phyloP scores from a whole-genome alignment of 2,113 vertebrate genomes.

The Hippoglossus stenolepis region DNA sequence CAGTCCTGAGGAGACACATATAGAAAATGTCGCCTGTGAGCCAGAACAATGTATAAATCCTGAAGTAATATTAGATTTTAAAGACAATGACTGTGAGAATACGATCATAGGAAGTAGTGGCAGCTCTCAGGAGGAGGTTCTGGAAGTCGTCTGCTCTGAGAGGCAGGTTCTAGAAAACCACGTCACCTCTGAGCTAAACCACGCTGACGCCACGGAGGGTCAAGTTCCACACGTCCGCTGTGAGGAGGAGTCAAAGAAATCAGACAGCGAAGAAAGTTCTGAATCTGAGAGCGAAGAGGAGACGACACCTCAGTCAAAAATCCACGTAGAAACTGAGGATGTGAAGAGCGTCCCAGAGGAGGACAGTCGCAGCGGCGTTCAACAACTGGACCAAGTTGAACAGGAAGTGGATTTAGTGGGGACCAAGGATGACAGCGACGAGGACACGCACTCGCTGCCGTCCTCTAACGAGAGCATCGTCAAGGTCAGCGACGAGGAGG shows the following conservation, averaged over 20 bases:
- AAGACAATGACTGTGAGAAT: background rate
- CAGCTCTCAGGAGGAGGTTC: constrained; percentile 7
- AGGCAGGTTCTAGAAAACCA: constrained; percentile 14
- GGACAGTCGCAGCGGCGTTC: accelerated
- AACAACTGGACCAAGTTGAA: background rate
- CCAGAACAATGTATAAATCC: constrained; percentile 1
- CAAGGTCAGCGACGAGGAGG: constrained; percentile 70
- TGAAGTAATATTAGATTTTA: background rate
- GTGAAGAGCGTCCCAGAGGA: background rate
- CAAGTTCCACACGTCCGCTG: constrained; percentile 3
- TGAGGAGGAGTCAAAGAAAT: background rate
- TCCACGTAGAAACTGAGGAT: background rate
- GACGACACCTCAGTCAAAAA: background rate
- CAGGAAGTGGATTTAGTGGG: constrained; percentile 5
- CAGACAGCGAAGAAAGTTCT: background rate
- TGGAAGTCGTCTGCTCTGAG: background rate
- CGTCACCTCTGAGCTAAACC: background rate
- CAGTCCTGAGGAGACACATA: background rate
- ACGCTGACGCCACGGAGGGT: no score
- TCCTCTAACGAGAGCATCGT: constrained; percentile 68
- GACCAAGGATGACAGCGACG: constrained; percentile 10
- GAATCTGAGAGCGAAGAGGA: background rate
- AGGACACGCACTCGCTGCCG: constrained; percentile 30
- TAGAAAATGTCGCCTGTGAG: constrained; percentile 1
- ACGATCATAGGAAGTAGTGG: background rate